phyloP scores from a whole-genome alignment of 2,888 invertebrate genomes.

The Dendrolimus houi region DNA sequence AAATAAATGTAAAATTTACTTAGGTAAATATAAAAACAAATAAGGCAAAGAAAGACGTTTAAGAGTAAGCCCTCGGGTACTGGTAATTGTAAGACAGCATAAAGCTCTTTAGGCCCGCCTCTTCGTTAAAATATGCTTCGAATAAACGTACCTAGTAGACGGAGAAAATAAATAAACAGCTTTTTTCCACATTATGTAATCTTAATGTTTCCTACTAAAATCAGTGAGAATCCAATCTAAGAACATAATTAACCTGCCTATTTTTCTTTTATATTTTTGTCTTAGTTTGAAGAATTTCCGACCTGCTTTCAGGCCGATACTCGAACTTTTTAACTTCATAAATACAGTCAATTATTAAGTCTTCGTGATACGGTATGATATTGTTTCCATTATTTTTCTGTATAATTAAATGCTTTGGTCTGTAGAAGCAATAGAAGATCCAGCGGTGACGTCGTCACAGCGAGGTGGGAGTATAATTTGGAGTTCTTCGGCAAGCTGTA shows the following conservation, averaged over 20 bases:
- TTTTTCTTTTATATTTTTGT: constrained; percentile 23
- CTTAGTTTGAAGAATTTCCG: constrained; percentile 26
- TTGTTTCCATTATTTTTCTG: no score
- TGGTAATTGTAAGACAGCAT: no score
- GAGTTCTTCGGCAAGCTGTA: constrained; percentile 52
- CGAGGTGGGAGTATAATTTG: constrained; percentile 64
- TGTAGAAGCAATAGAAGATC: constrained; percentile 34
- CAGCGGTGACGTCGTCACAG: constrained; percentile 49
- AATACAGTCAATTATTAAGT: constrained; percentile 1
- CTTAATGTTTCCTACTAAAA: constrained; percentile 9
- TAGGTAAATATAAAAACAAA: no score
- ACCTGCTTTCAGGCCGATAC: constrained; percentile 25
- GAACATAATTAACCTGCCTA: constrained; percentile 36
- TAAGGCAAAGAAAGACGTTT: no score
- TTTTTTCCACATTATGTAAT: no score
- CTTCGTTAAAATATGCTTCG: no score
- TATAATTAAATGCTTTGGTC: no score
- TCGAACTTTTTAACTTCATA: constrained; percentile 22
- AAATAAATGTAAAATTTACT: no score
- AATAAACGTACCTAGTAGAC: no score
- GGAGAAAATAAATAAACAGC: no score
- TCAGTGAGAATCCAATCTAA: constrained; percentile 37
- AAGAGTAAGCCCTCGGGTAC: no score
- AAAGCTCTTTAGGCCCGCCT: no score
- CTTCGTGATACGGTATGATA: background rate